A percentile compares a stretch with the other conserved stretches of the same genome.
These are phyloP conservation scores for Malacoraja senta DNA, from an alignment of 2,797 vertebrate species.

Conservation along the genomic window DNA sequence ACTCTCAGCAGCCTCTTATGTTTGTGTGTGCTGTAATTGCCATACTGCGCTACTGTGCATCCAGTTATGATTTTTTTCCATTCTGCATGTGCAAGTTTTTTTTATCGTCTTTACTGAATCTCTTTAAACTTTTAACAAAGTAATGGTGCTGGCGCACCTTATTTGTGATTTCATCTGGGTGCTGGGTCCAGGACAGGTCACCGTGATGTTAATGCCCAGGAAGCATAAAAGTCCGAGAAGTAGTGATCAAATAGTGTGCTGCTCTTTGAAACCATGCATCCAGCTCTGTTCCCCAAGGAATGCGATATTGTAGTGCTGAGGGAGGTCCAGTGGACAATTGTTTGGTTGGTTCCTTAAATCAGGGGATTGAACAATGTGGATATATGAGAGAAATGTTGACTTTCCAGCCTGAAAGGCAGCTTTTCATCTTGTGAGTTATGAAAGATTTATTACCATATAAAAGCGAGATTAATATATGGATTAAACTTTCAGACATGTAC, in stretches of 20 bases:
- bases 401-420: background rate
- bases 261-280: background rate
- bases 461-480: background rate
- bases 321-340: background rate
- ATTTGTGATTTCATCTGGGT: too few species aligned
- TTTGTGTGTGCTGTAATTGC: too few species aligned
- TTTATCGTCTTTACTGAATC: too few species aligned
- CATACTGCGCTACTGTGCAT: too few species aligned
- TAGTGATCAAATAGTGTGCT: background rate
- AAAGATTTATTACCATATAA: background rate
- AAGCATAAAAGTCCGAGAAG: background rate
- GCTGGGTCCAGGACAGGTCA: too few species aligned
- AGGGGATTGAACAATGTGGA: background rate
- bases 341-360: background rate
- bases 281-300: background rate
- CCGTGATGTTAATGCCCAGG: too few species aligned
- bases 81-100: too few species aligned
- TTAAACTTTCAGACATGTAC: background rate
- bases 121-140: too few species aligned
- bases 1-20: too few species aligned
- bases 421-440: background rate
- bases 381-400: background rate
- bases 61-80: too few species aligned
- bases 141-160: too few species aligned
- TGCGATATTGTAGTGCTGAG: background rate